Base-by-base conservation (phyloP, 2,797 vertebrate genomes). In the Argentina silus region DNA sequence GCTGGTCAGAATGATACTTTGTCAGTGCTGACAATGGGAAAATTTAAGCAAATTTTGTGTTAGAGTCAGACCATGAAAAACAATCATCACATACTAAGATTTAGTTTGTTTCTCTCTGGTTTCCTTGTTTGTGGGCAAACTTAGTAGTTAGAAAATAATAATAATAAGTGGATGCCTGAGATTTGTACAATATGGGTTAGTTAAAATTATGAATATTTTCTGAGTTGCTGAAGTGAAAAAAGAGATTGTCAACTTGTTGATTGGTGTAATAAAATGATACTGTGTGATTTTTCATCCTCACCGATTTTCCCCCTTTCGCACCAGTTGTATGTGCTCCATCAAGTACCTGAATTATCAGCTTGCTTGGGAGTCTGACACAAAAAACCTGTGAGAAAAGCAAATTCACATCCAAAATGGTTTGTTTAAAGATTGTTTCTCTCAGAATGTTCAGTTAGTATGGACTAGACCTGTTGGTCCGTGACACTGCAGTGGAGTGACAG, bases 161-260 rank as follows among this genome's bases (percentile, higher is more conserved):
- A 3, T 57, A 75, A 4, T 23, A 14, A 21, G 51, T 51, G 80
- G 42, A 63, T 17, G 62, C 76, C 51, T 12, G 67, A 48, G 86
- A 86, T 91, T 88, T 92, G 83, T 92, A 87, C 65, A 77, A 85
- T 68, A 66, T 81, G 78, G 78, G 82, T 79, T 85, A 75, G 73
- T n/a, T n/a, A 80, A 82, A 75, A 87, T 85, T 76, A 83, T 77
- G 6, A 85, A 83, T 91, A 92, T 93, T 90, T 93, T 91, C 88
- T 85, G 87, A 90, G 83, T 81, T 78, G 84, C 80, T 81, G 19
- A 77, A 79, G 79, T 55, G 77, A 77, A 73, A 80, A 82, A 70
- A 59, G n/a, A 76, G 80, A 76, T 72, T 76, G 83, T 89, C 65
- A 66, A 88, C 84, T 87, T 85, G 82, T 84, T 85, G 82, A 85